phyloP scores from a whole-genome alignment of 1,140 invertebrate species.

The Papilio polytes region DNA sequence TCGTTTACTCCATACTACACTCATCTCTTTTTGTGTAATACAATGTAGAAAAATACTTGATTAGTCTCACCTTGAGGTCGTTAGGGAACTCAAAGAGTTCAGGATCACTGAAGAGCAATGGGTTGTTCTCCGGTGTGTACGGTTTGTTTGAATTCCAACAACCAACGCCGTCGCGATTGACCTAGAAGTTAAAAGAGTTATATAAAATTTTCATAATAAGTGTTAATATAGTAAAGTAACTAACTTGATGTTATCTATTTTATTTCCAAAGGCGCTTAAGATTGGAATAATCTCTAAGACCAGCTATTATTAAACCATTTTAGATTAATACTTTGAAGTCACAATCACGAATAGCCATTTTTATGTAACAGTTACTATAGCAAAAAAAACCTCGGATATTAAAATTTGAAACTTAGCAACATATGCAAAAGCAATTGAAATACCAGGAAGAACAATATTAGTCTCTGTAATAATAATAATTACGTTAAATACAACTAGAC shows the following conservation, averaged over 20 bases:
- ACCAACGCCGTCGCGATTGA: constrained; percentile 86
- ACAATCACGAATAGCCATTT: not conserved
- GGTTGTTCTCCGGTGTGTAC: constrained; percentile 87
- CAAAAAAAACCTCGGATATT: too few relatives aligned
- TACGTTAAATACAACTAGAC: too few relatives aligned
- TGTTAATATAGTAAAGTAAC: not conserved
- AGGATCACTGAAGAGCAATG: constrained; percentile 86
- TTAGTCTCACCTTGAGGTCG: constrained; percentile 84
- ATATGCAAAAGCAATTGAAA: too few relatives aligned
- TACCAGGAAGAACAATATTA: too few relatives aligned
- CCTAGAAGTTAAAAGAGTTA: constrained; percentile 55
- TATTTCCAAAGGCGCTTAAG: not conserved
- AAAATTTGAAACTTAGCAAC: too few relatives aligned
- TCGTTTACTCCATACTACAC: not conserved
- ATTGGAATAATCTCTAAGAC: not conserved
- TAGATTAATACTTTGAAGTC: not conserved
- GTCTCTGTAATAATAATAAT: not conserved
- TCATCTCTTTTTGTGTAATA: not conserved
- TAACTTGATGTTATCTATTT: not conserved
- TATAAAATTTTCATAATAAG: not conserved
- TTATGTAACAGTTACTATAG: too few relatives aligned
- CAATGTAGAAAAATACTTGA: not conserved
- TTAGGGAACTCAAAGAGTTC: constrained; percentile 88
- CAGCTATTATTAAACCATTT: not conserved
- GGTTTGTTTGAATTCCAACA: constrained; percentile 89